Percentiles rank a stretch among this genome's conserved stretches.
Evolutionary conservation across 2,888 invertebrate genomes (phyloP).

Genomic region (Lamproptera curius): DNA sequence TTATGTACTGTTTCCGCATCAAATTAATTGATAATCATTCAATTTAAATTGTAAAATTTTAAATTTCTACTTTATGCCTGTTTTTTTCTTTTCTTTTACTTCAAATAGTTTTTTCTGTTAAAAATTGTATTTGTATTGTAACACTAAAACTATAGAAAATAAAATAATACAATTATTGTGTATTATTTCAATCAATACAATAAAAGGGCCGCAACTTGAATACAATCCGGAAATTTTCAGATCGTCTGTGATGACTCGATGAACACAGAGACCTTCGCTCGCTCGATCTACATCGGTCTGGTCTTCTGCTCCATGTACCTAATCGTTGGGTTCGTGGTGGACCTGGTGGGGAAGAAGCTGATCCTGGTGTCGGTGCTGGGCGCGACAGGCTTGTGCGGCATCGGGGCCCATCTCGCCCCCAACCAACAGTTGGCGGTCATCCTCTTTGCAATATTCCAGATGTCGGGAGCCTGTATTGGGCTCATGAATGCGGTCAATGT

Average conservation of each 20-base stretch:
- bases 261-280: constrained; percentile 80
- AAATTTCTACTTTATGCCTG: no score
- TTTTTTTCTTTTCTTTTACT: no score
- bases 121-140: no score
- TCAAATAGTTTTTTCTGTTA: constrained; percentile 1
- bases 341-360: constrained; percentile 72
- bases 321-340: constrained; percentile 79
- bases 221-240: no score
- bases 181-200: neutral
- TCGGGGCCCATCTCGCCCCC: constrained; percentile 78
- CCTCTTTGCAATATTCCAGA: constrained; percentile 74
- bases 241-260: constrained; percentile 72
- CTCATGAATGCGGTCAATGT: constrained; percentile 78
- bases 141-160: no score
- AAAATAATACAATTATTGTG: no score
- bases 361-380: constrained; percentile 70
- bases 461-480: constrained; percentile 77
- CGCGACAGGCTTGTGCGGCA: constrained; percentile 75
- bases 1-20: no score
- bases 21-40: no score
- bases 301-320: constrained; percentile 82
- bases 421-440: constrained; percentile 78
- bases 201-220: neutral
- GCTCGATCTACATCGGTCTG: constrained; percentile 82
- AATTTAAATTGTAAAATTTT: no score